Evolutionary conservation across 2,113 vertebrate species (phyloP), one percentile per base, ranked within the genome.

Genomic region (Guaruba guarouba): DNA sequence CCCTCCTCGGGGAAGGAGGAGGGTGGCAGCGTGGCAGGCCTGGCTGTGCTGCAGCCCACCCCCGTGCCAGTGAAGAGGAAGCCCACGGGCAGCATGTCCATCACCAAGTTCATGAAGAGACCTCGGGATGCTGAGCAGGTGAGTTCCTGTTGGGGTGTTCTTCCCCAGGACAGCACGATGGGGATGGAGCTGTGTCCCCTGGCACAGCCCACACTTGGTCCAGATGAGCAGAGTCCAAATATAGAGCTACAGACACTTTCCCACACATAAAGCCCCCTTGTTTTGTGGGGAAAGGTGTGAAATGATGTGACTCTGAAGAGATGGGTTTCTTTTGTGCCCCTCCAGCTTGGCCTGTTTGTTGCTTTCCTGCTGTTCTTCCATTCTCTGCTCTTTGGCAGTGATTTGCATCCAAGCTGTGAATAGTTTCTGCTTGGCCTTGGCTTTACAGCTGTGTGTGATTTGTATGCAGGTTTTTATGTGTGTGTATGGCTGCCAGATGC

Each of bases 21-120:
- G 64, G 79, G 11, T 8, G 90, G 96, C n/a, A 68, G 68, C 0
- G 7, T 75, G 52, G 96, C 95, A 0, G 95, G 88, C 0, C 1
- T 17, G 4, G 69, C 59, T 0, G 66, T 96, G 16, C 93, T 91
- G 62, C 98, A 98, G 87, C 90, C 90, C 64, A 90, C 89, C 22
- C 98, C 98, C 0, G 39, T 94, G 17, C 89, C 98, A 0, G 97
- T 94, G 67, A 99, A 99, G 95, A 98, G 98, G 95, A 99, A 99
- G 95, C 96, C 98, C 9, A 61, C 95, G 0, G 98, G 98, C 18
- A 99, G 98, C 97, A 99, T 99, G 99, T 99, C 98, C 20, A 99
- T 99, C 97, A 99, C 98, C 0, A 99, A 98, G 95, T 99, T 99
- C 97, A 99, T 99, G 99, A 99, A 98, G 95, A 99, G 97, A 69